phyloP scores from a whole-genome alignment of 2,797 vertebrate species.

The Tangara arthus region DNA sequence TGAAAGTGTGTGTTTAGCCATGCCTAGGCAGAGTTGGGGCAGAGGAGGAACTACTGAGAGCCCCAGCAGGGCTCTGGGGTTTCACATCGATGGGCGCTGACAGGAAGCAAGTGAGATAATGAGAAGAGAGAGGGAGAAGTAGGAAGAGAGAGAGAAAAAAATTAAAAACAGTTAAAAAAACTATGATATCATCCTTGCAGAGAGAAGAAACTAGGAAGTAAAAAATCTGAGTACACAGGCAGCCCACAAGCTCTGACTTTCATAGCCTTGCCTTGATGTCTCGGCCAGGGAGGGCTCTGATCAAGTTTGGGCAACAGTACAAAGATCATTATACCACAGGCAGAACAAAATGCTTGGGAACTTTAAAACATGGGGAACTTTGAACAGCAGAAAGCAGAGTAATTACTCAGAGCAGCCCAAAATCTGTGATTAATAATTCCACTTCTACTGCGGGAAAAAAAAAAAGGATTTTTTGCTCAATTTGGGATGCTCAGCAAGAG shows the following conservation, averaged over 20 bases:
- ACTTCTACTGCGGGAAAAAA: not conserved
- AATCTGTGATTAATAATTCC: not conserved
- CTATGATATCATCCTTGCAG: not conserved
- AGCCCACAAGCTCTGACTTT: not conserved
- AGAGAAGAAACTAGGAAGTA: not conserved
- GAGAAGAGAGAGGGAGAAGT: constrained; percentile 44
- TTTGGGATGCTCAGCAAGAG: not conserved
- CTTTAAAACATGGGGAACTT: not conserved
- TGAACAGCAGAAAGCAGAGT: not conserved
- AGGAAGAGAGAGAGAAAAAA: not conserved
- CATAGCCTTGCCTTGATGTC: not conserved
- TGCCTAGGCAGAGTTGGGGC: not conserved
- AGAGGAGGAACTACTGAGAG: constrained; percentile 1
- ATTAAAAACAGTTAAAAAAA: not conserved
- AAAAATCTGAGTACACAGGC: not conserved
- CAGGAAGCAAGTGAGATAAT: constrained; percentile 31
- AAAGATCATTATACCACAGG: not conserved
- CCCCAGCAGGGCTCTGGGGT: not conserved
- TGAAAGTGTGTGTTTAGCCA: not conserved
- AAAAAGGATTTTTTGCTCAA: not conserved
- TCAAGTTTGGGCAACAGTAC: not conserved
- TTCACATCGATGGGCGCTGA: not conserved
- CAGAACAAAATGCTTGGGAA: not conserved
- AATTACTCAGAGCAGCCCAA: not conserved
- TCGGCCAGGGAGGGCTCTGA: not conserved